Base-by-base conservation (phyloP, 2,113 vertebrate genomes). In the Nanorana parkeri region DNA sequence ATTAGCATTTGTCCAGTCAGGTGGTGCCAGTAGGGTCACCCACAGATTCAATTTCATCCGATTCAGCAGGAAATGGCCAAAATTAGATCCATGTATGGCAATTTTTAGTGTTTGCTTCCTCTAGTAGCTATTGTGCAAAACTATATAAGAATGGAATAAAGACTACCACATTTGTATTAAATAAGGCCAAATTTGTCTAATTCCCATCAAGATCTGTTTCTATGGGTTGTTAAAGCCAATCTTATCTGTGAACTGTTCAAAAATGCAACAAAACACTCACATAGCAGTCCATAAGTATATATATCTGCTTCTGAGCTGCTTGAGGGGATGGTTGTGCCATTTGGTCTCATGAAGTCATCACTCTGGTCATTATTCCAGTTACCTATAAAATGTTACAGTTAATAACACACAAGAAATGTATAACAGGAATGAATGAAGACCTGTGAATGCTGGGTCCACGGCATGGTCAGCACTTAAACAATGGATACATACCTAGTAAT, bases 331-430 rank as follows among this genome's bases (percentile, higher is more conserved):
- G 4, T 36, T 24, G 87, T 80, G 24, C 85, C 84, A 61, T 88
- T 83, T 74, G 86, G 85, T 83, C 77, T 89, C 72, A 19, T 84
- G 67, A 89, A 87, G 69, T 90, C 87, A 0, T 91, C 89, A 28
- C 71, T 73, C 0, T 81, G 83, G 60, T 86, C 24, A n/a, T 58
- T 6, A 0, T 91, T 90, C 90, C 90, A 91, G 36, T 84, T n/a
- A 11, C 90, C 90, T 91, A 73, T 24, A 52, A 68, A 17, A 47
- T 23, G 17, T 52, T 69, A 20, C 3, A 6, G 26, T 24, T 17
- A 26, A 52, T 52, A 23, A 16, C 10, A 5, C 64, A 32, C 28
- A 3, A 3, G 24, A 16, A 32, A 32, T 66, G 52, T 41, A 41
- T 20, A 68, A 68, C 15, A 10, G 19, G 3, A 68, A 13, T 5